phyloP scores from a whole-genome alignment of 2,113 vertebrate genomes.

The Phyllostomus discolor region DNA sequence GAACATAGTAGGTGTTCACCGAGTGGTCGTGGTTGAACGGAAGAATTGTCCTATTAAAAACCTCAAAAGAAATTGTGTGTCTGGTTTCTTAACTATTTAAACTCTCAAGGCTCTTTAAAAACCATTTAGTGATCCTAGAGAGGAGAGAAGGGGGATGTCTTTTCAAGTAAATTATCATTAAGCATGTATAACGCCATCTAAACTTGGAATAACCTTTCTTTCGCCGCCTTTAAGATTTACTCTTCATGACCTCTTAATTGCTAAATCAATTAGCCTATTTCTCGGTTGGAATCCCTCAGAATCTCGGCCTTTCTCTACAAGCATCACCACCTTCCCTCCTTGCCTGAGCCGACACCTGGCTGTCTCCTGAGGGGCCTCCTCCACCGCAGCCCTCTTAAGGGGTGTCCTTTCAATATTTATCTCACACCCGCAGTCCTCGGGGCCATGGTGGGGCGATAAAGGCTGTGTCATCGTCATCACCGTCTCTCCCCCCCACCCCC shows the following conservation, averaged over 20 bases:
- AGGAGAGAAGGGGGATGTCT: neutral
- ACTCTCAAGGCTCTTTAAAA: slow-evolving; percentile 43
- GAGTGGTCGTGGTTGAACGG: neutral
- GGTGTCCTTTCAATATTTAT: neutral
- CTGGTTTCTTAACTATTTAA: slow-evolving; percentile 51
- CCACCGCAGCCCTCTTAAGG: neutral
- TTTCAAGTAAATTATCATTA: slow-evolving; percentile 42
- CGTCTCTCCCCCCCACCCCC: neutral
- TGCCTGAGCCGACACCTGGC: neutral
- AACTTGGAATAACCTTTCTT: slow-evolving; percentile 43
- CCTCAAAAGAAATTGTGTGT: neutral
- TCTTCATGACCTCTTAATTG: slow-evolving; percentile 37
- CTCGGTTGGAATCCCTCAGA: neutral
- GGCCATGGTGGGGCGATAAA: neutral
- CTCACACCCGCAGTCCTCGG: neutral
- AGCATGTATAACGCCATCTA: slow-evolving; percentile 33
- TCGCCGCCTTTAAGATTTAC: slow-evolving; percentile 2
- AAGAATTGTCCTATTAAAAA: neutral
- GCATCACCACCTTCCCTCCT: neutral
- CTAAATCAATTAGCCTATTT: slow-evolving; percentile 25
- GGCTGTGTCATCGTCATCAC: neutral
- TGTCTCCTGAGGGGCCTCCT: neutral
- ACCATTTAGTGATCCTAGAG: neutral
- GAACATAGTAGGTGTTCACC: neutral
- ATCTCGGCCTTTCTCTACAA: neutral